These are phyloP conservation scores for Nemurella pictetii DNA, from an alignment of 2,888 invertebrate genomes.

Conservation along the genomic window DNA sequence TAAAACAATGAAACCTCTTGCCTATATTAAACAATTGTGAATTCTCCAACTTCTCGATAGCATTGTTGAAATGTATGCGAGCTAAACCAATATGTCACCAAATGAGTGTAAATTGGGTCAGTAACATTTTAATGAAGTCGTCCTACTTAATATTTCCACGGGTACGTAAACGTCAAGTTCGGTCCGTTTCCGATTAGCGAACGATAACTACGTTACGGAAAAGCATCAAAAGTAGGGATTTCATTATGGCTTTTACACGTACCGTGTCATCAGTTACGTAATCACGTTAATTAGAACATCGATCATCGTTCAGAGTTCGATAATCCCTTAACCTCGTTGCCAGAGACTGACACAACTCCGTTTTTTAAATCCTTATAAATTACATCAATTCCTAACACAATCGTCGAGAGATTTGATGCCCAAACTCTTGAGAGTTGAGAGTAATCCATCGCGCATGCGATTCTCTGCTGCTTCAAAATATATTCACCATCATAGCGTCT, in stretches of 20 bases:
- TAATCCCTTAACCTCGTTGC: neutral
- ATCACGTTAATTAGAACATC: neutral
- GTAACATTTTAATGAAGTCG: neutral
- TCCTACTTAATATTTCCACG: neutral
- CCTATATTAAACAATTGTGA: neutral
- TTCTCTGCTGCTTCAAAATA: too few relatives aligned
- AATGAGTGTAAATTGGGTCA: neutral
- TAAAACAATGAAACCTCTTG: neutral
- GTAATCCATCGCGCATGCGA: too few relatives aligned
- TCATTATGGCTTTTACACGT: neutral
- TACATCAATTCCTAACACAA: too few relatives aligned
- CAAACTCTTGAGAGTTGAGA: too few relatives aligned
- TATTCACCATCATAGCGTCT: too few relatives aligned
- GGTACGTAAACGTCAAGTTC: neutral
- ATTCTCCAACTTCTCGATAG: neutral
- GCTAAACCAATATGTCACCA: neutral
- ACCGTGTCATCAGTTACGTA: neutral
- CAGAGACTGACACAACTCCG: neutral
- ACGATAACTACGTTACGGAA: neutral
- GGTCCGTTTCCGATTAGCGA: neutral
- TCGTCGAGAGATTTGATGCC: too few relatives aligned
- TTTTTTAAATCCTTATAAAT: too few relatives aligned
- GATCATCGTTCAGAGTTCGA: neutral
- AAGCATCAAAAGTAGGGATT: neutral
- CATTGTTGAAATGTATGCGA: neutral